Conservation (phyloP, 2,797 vertebrate genomes). For the Eleutherodactylus coqui region DNA sequence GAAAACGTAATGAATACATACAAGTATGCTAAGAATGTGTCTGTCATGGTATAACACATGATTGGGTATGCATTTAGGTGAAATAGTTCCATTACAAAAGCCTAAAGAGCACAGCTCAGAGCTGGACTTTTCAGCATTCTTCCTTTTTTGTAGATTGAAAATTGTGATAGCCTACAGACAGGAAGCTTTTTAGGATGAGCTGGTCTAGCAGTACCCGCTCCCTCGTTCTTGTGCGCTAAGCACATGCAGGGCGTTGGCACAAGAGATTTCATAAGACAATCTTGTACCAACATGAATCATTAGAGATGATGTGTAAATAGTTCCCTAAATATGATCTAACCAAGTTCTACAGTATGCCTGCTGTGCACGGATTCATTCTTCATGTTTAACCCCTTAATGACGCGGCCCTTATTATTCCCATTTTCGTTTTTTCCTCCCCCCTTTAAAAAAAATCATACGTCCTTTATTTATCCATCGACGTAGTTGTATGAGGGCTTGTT, state of each 20-base stretch:
- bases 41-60: neutral
- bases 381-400: neutral
- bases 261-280: slow-evolving; percentile 25
- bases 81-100: neutral
- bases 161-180: slow-evolving; percentile 40
- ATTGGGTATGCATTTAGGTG: neutral
- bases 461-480: no score
- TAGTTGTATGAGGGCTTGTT: no score
- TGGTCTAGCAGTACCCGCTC: neutral
- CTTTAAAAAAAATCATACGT: no score
- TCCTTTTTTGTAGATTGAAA: slow-evolving; percentile 3
- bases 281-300: slow-evolving; percentile 47
- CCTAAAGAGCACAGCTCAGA: neutral
- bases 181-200: slow-evolving; percentile 47
- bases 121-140: neutral
- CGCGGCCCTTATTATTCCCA: no score
- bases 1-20: neutral
- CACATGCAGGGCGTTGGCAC: slow-evolving; percentile 51
- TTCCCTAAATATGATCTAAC: neutral
- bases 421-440: no score
- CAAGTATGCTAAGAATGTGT: neutral
- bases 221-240: slow-evolving; percentile 26
- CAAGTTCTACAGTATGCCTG: neutral
- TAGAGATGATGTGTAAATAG: neutral
- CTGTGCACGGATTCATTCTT: neutral